Percentiles rank a stretch among this genome's conserved stretches.
These are phyloP conservation scores for Aphelinus certus DNA, from an alignment of 1,140 invertebrate genomes.

Conservation along the genomic window DNA sequence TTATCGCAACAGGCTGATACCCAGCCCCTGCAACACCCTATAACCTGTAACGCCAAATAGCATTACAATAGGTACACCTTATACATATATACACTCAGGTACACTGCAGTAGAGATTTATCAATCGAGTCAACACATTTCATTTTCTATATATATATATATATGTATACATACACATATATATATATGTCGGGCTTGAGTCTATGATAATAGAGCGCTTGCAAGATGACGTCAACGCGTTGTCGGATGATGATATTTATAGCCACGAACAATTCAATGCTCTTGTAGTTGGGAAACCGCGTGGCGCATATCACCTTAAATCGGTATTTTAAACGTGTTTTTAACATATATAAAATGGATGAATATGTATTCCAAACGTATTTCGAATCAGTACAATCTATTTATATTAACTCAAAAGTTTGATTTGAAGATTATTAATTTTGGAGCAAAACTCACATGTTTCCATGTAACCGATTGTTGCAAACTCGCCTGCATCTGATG, in stretches of 20 bases:
- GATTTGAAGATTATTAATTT: too few relatives aligned
- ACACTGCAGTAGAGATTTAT: slow-evolving; percentile 1
- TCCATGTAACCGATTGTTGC: too few relatives aligned
- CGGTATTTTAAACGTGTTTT: too few relatives aligned
- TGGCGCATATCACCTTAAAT: too few relatives aligned
- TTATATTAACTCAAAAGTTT: too few relatives aligned
- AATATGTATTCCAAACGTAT: too few relatives aligned
- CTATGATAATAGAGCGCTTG: slow-evolving; percentile 14
- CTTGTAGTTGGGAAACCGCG: too few relatives aligned
- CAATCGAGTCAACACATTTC: slow-evolving; percentile 30
- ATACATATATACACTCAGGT: not conserved
- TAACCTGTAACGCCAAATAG: slow-evolving; percentile 24
- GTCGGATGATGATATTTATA: not conserved
- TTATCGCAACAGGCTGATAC: not conserved
- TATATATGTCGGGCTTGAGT: not conserved
- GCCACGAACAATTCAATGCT: not conserved
- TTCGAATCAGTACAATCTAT: too few relatives aligned
- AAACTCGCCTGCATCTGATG: too few relatives aligned
- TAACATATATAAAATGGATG: too few relatives aligned
- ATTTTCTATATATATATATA: not conserved
- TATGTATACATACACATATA: too few relatives aligned
- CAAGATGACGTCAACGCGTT: slow-evolving; percentile 32
- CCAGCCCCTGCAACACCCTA: not conserved
- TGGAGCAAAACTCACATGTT: too few relatives aligned
- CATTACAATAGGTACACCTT: not conserved